Evolutionary conservation across 2,888 invertebrate species (phyloP).

Genomic region (Eupeodes luniger): DNA sequence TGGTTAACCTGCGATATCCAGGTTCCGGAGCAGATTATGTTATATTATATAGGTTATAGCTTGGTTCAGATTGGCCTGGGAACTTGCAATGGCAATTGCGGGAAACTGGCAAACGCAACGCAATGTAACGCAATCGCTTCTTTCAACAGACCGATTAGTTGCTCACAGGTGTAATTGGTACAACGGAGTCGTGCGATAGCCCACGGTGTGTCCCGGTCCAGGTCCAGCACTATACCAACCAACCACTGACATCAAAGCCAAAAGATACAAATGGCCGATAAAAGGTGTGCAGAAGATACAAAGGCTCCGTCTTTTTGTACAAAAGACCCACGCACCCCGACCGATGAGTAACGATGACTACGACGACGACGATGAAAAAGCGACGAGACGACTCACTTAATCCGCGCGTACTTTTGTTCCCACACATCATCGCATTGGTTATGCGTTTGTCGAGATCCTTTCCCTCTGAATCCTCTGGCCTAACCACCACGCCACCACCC

Average conservation of each 20-base stretch:
- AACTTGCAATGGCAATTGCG: constrained; percentile 21
- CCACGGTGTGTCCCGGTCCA: constrained; percentile 30
- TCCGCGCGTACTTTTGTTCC: constrained; percentile 66
- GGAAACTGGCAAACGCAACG: neutral
- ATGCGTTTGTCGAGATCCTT: constrained; percentile 21
- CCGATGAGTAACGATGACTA: constrained; percentile 5
- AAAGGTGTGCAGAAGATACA: constrained; percentile 66
- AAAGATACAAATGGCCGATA: constrained; percentile 64
- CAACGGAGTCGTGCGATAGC: constrained; percentile 72
- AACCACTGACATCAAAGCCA: constrained; percentile 39
- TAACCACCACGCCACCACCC: neutral
- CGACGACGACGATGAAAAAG: constrained; percentile 2
- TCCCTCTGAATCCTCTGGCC: neutral
- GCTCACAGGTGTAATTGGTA: constrained; percentile 74
- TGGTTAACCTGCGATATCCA: constrained; percentile 21
- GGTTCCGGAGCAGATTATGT: neutral
- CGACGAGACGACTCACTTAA: constrained; percentile 66
- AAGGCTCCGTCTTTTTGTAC: constrained; percentile 42
- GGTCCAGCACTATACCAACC: neutral
- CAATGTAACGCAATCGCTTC: constrained; percentile 41
- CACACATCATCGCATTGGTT: constrained; percentile 53
- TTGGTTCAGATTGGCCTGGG: constrained; percentile 52
- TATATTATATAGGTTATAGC: constrained; percentile 53
- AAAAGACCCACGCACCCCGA: constrained; percentile 71
- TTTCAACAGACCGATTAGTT: constrained; percentile 67